A percentile compares a stretch with the other conserved stretches of the same genome.
Evolutionary conservation across 2,113 vertebrate species (phyloP).

Genomic region (Anser cygnoides): DNA sequence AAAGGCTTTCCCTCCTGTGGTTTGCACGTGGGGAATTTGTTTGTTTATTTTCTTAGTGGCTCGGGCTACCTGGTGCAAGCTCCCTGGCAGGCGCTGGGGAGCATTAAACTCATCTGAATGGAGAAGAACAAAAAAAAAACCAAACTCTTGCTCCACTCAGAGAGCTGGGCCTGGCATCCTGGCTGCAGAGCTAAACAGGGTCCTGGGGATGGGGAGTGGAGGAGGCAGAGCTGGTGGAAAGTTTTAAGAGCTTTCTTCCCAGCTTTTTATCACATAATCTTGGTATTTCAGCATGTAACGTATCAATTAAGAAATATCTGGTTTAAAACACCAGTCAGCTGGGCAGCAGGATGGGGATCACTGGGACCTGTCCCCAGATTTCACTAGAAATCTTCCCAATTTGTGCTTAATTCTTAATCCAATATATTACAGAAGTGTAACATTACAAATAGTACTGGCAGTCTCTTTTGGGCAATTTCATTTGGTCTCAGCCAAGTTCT

Average conservation of each 20-base stretch:
- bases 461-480: neutral
- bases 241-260: conserved; percentile 8
- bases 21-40: neutral
- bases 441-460: neutral
- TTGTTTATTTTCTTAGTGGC: neutral
- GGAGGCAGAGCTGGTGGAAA: conserved; percentile 10
- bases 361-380: neutral
- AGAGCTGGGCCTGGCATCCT: neutral
- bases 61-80: neutral
- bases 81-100: neutral
- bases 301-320: neutral
- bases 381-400: neutral
- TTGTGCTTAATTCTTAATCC: neutral
- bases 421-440: neutral
- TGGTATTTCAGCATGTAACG: neutral
- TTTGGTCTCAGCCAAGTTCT: neutral
- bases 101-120: neutral
- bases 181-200: conserved; percentile 20
- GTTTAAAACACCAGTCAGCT: neutral
- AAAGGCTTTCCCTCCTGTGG: neutral
- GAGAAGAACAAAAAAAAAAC: too few species aligned
- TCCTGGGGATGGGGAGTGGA: neutral
- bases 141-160: neutral
- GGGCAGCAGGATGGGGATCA: neutral
- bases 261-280: neutral